Percentiles rank a stretch among this genome's conserved stretches.
Evolutionary conservation across 2,888 invertebrate genomes (phyloP).

Genomic region (Drymonia ruficornis): DNA sequence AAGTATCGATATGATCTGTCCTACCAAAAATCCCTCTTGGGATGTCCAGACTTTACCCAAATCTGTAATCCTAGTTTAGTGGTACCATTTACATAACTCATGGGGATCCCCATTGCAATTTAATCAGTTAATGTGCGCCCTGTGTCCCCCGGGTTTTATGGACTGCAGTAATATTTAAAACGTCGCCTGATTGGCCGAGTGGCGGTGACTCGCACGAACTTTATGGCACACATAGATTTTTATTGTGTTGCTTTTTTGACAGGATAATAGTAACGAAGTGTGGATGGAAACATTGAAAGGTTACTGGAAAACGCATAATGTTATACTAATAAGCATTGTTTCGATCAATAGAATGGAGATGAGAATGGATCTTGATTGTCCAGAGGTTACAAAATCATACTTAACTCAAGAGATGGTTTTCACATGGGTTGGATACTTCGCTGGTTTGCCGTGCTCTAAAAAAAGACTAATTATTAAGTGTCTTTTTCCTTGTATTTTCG

Average conservation of each 20-base stretch:
- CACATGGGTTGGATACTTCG: no score
- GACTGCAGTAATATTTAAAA: constrained; percentile 57
- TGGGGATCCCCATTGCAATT: constrained; percentile 58
- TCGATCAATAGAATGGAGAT: no score
- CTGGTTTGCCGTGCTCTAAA: no score
- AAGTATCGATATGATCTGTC: constrained; percentile 42
- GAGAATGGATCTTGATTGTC: no score
- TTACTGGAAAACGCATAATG: no score
- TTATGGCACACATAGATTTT: constrained; percentile 25
- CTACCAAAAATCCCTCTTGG: constrained; percentile 39
- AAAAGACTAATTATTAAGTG: no score
- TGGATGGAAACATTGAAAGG: not conserved
- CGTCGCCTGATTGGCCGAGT: constrained; percentile 25
- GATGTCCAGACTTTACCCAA: constrained; percentile 36
- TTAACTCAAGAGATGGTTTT: no score
- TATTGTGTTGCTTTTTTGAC: constrained; percentile 11
- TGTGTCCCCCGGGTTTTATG: constrained; percentile 61
- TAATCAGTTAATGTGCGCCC: constrained; percentile 77
- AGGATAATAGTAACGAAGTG: not conserved
- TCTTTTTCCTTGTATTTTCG: no score
- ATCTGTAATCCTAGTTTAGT: constrained; percentile 42
- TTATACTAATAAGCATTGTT: no score
- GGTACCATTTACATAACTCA: constrained; percentile 50
- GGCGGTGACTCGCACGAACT: constrained; percentile 18
- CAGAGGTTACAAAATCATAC: no score